Evolutionary conservation across 2,888 invertebrate genomes (phyloP), one percentile per base, ranked within the genome.

Genomic region (Hirtodrosophila confusa): DNA sequence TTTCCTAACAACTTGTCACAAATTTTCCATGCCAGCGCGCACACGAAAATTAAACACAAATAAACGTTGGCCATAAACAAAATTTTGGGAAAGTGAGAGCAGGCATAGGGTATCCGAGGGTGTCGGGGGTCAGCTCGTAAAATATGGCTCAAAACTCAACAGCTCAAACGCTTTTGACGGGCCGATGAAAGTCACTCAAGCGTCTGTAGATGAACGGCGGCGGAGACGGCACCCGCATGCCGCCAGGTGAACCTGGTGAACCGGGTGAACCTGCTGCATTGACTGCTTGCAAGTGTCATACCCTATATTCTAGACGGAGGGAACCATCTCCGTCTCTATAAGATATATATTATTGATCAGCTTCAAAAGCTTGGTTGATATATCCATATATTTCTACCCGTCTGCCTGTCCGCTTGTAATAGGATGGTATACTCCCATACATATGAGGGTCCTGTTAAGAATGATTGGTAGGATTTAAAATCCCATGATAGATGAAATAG

Each of bases 1-100:
- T 49, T 71, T 79, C 60, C 71, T 66, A 62, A 11, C 35, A 69
- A 78, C 51, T 74, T 75, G 83, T 78, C 69, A 85, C 75, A 67
- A 82, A 84, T 84, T 84, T 84, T 84, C 87, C 84, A 61, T 53
- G 62, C 48, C 75, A 87, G 87, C 83, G 87, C 87, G 58, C 60
- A 71, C 33, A 47, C 7, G 8, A 27, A 43, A 33, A 39, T 62
- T 68, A 49, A 64, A 61, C 35, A 51, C 60, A 78, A 69, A 65
- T 66, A 78, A 78, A 75, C 62, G 74, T 48, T 54, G 39, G 8
- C 56, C 37, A 75, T 69, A 60, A 72, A 64, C 60, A 75, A 53
- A 44, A 64, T 17, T n/a, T 7, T 31, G 31, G 9, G 9, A 31
- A 31, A 31, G 31, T 31, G 31, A 31, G 31, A 7, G 8, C 31